Percentiles rank a stretch among this genome's conserved stretches.
Conservation (phyloP, 1,140 invertebrate genomes). For the Chironomus striatipennis region DNA sequence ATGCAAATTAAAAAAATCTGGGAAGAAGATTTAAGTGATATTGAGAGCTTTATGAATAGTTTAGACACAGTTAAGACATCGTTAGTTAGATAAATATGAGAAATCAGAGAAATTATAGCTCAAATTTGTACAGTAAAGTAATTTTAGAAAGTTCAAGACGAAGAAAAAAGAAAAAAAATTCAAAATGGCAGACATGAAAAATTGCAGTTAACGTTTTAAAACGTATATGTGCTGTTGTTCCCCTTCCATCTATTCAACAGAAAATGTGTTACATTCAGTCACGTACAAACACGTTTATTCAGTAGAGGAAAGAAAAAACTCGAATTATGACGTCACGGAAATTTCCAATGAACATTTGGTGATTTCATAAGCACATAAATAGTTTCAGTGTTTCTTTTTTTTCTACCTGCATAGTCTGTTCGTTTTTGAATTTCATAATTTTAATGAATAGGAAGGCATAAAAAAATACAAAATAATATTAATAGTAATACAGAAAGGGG, state of each 20-base stretch:
- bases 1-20: not conserved
- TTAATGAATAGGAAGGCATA: no score
- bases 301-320: no score
- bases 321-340: not conserved
- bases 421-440: no score
- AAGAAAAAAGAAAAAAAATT: not conserved
- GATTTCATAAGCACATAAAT: no score
- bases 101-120: no score
- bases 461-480: no score
- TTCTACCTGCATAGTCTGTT: no score
- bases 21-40: not conserved
- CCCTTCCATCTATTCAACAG: not conserved
- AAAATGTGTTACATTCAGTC: not conserved
- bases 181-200: slow-evolving; percentile 12
- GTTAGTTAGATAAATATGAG: not conserved
- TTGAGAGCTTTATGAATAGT: slow-evolving; percentile 1
- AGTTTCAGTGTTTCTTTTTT: no score
- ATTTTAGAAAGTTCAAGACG: not conserved
- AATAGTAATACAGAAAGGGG: no score
- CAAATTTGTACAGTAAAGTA: no score
- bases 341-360: not conserved
- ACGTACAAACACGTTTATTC: not conserved
- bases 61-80: not conserved
- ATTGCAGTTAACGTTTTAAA: not conserved
- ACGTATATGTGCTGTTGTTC: not conserved